These are phyloP conservation scores for Heliconius hewitsoni DNA, from an alignment of 1,140 invertebrate species.

Conservation along the genomic window DNA sequence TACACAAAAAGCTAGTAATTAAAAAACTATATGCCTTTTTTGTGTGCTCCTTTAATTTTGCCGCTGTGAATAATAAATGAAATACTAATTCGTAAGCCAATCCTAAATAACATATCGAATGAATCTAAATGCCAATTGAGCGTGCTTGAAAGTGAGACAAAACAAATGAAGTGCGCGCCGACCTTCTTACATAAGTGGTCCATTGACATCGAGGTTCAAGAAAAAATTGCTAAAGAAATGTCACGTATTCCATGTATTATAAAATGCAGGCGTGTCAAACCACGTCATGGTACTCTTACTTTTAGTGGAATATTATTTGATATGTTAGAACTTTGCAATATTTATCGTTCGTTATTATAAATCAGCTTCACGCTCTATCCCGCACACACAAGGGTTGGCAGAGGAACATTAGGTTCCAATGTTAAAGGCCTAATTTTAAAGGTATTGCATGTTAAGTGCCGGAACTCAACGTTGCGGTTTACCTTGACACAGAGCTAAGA, in stretches of 20 bases:
- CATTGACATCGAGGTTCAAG: constrained; percentile 24
- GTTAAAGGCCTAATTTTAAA: too few relatives aligned
- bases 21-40: too few relatives aligned
- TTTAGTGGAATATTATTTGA: background rate
- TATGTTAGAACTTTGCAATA: too few relatives aligned
- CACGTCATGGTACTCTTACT: background rate
- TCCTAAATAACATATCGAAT: background rate
- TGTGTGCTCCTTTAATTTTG: too few relatives aligned
- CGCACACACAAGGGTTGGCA: too few relatives aligned
- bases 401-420: too few relatives aligned
- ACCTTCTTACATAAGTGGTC: constrained; percentile 17
- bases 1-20: too few relatives aligned
- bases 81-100: background rate
- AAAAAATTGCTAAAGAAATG: constrained; percentile 17
- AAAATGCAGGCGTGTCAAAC: background rate
- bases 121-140: constrained; percentile 18
- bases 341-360: too few relatives aligned
- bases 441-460: too few relatives aligned
- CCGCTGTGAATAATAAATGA: background rate
- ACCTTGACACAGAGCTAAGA: too few relatives aligned
- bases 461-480: too few relatives aligned
- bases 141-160: background rate
- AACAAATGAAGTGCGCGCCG: constrained; percentile 21
- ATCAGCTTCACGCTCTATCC: too few relatives aligned
- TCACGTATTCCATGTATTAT: constrained; percentile 17